Evolutionary conservation across 2,888 invertebrate species (phyloP).

Genomic region (Ectemnius cavifrons): DNA sequence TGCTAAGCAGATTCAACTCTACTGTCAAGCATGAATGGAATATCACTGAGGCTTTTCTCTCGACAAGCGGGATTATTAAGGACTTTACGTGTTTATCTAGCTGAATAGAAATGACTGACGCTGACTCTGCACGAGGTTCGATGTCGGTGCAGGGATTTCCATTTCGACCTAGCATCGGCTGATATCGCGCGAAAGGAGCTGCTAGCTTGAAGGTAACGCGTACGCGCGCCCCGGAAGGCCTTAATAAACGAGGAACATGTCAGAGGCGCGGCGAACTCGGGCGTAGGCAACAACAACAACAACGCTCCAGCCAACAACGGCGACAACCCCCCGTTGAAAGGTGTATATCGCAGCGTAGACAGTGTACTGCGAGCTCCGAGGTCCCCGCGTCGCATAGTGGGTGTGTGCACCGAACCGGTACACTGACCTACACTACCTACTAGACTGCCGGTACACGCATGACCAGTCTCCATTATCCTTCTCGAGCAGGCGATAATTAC

Average conservation of each 20-base stretch:
- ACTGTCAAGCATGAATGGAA: too few species aligned
- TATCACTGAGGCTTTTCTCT: too few species aligned
- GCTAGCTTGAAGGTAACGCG: conserved; percentile 3
- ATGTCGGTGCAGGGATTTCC: conserved; percentile 16
- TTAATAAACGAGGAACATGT: conserved; percentile 50
- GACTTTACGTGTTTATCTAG: too few species aligned
- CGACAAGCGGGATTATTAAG: too few species aligned
- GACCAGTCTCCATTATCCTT: conserved; percentile 65
- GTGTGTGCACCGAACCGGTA: conserved; percentile 60
- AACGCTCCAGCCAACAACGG: conserved; percentile 18
- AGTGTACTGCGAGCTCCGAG: conserved; percentile 27
- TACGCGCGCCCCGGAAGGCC: conserved; percentile 27
- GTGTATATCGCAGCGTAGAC: conserved; percentile 6
- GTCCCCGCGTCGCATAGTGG: conserved; percentile 35
- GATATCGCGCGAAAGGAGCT: not conserved
- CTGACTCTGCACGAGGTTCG: too few species aligned
- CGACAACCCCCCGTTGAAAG: conserved; percentile 15
- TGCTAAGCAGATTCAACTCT: too few species aligned
- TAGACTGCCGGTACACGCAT: conserved; percentile 56
- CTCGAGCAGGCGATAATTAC: conserved; percentile 66
- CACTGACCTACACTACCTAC: conserved; percentile 61
- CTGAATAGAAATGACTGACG: too few species aligned
- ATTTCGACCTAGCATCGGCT: conserved; percentile 31
- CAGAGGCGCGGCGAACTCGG: conserved; percentile 16
- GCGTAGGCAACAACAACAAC: conserved; percentile 18